Evolutionary conservation across 1,140 invertebrate genomes (phyloP).

Genomic region (Pinna nobilis): DNA sequence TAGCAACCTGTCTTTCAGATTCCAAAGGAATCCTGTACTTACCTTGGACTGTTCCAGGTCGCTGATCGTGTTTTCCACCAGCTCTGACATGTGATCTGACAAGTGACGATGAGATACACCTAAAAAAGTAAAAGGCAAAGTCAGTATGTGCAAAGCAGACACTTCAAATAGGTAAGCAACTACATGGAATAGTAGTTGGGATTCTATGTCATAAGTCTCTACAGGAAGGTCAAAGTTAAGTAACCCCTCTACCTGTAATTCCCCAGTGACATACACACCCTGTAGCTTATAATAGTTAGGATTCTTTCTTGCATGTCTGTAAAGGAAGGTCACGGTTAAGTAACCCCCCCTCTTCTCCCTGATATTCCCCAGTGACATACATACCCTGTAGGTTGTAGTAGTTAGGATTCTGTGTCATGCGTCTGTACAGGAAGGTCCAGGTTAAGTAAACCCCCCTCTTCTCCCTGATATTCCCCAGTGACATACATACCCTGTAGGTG

Average conservation of each 20-base stretch:
- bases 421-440: conserved; percentile 98
- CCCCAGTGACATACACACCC: no score
- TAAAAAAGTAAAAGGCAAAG: conserved; percentile 42
- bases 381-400: conserved; percentile 96
- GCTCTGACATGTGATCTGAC: conserved; percentile 98
- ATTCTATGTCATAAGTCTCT: conserved; percentile 97
- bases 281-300: conserved; percentile 99
- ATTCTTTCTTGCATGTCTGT: conserved; percentile 97
- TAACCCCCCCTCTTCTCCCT: conserved; percentile 99
- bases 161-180: no score
- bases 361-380: no score
- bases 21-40: no score
- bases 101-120: conserved; percentile 97
- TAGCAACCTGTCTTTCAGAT: no score
- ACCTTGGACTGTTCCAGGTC: conserved; percentile 97
- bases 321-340: conserved; percentile 99
- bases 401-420: conserved; percentile 99
- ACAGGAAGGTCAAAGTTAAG: conserved; percentile 99
- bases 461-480: no score
- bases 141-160: no score
- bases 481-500: conserved; percentile 88
- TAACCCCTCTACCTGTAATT: no score
- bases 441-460: conserved; percentile 99
- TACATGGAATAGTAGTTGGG: conserved; percentile 99
- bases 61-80: conserved; percentile 96